Evolutionary conservation across 2,888 invertebrate genomes (phyloP).

Genomic region (Epirrhoe tristata): DNA sequence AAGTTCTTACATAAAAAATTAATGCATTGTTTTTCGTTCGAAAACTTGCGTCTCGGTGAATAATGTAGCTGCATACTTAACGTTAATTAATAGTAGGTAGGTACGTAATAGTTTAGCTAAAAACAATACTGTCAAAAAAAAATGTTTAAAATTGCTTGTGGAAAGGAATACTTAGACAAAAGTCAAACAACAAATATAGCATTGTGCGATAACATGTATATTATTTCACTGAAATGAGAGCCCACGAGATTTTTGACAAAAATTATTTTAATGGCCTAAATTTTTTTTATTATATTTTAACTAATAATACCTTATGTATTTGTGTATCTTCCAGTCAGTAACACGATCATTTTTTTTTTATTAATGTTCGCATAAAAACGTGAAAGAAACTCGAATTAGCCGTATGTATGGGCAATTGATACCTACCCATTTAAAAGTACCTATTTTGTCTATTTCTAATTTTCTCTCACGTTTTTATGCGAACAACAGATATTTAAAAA

Average conservation of each 20-base stretch:
- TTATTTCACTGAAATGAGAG: slow-evolving; percentile 75
- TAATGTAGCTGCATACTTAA: too few species aligned
- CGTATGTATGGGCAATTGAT: slow-evolving; percentile 1
- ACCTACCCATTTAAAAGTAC: not conserved
- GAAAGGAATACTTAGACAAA: not conserved
- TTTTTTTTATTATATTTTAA: not conserved
- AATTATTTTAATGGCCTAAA: slow-evolving; percentile 56
- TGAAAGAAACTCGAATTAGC: not conserved
- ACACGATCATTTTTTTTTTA: slow-evolving; percentile 1
- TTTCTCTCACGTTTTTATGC: too few species aligned
- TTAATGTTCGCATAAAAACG: slow-evolving; percentile 25
- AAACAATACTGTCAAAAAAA: not conserved
- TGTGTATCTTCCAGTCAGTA: not conserved
- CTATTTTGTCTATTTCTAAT: not conserved
- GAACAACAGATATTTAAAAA: too few species aligned
- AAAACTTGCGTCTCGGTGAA: too few species aligned
- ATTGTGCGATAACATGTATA: slow-evolving; percentile 84
- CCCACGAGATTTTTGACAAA: slow-evolving; percentile 73
- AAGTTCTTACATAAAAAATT: too few species aligned
- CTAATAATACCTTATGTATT: not conserved
- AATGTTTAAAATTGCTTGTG: not conserved
- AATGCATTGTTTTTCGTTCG: too few species aligned
- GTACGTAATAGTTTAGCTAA: too few species aligned
- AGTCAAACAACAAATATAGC: slow-evolving; percentile 74
- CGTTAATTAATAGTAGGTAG: too few species aligned